Base-by-base conservation (phyloP, 2,797 vertebrate species). In the Anolis apletophallus region DNA sequence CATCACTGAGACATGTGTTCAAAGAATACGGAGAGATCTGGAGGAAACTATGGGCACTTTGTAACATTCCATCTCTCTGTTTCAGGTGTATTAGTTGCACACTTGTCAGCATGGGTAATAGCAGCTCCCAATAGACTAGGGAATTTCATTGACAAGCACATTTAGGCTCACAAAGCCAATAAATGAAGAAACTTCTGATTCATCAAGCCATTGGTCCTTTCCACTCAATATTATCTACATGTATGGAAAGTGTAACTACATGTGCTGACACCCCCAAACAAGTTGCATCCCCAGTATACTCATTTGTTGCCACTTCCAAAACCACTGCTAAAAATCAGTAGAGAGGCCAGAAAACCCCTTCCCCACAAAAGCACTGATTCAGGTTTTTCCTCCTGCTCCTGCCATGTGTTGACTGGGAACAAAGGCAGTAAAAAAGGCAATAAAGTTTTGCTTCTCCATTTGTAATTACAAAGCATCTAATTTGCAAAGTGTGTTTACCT, bases 1-100 rank as follows among this genome's bases (percentile, higher is more conserved):
- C 90, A 0, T 0, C 81, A 88, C 90, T 74, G 77, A 80, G 29
- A 77, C 87, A 87, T 91, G 91, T 8, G 13, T 83, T 93, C 89
- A 90, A 89, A 92, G 73, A 81, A 85, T 85, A 84, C 77, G 59
- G 40, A 0, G 0, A 21, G 67, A 69, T 88, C 26, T 81, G 57
- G 46, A 1, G 50, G 59, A 50, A 21, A 64, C 32, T 80, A 73
- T 21, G 7, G 68, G 16, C 0, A 0, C 5, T 5, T 7, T 46
- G 46, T 52, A 26, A 72, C 55, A 50, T 19, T 36, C 36, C 26
- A 11, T 14, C 71, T 16, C 21, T 64, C 55, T 32, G 16, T 36
- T 54, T 57, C 32, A 32, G 61, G 76, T 77, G 34, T 61, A 26
- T 73, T 73, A 64, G 8, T 16, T 26, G 36, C 40, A 34, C 17